Conservation (phyloP, 2,113 vertebrate genomes). For the Callopanchax toddi region DNA sequence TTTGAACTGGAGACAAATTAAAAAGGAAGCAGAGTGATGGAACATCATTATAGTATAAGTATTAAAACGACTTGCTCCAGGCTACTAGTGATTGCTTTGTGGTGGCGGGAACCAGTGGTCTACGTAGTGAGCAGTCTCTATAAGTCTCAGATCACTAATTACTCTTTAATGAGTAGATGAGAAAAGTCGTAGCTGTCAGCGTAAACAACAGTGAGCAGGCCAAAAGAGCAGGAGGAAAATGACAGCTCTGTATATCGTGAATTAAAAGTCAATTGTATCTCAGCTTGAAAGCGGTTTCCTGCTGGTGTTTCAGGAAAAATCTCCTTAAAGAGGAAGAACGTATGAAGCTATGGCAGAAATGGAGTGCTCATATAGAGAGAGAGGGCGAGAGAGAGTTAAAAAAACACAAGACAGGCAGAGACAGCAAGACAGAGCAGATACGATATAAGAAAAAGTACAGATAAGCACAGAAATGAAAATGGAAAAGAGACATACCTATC, state of each 20-base stretch:
- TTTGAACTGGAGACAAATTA: neutral
- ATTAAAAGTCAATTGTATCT: constrained; percentile 1
- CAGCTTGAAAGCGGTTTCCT: constrained; percentile 1
- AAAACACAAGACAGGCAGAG: constrained; percentile 20
- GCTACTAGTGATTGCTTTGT: constrained; percentile 69
- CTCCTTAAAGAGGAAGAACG: constrained; percentile 4
- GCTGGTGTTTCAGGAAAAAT: constrained; percentile 4
- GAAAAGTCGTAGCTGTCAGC: constrained; percentile 59
- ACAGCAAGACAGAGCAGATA: constrained; percentile 39
- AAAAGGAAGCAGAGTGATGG: constrained; percentile 10
- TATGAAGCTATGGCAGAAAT: constrained; percentile 21
- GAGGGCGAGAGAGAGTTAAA: constrained; percentile 28
- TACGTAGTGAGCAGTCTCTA: constrained; percentile 45
- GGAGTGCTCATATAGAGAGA: constrained; percentile 2
- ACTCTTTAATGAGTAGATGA: constrained; percentile 73
- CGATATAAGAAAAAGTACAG: constrained; percentile 49
- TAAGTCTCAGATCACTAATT: constrained; percentile 67
- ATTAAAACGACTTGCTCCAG: constrained; percentile 57
- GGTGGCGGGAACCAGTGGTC: constrained; percentile 41
- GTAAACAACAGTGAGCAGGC: constrained; percentile 59
- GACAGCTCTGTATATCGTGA: neutral
- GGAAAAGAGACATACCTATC: constrained; percentile 62
- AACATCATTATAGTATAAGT: constrained; percentile 59
- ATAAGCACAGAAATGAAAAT: constrained; percentile 65
- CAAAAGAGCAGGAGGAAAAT: constrained; percentile 10